Base-by-base conservation (phyloP, 2,113 vertebrate species). In the Bostrychus sinensis region DNA sequence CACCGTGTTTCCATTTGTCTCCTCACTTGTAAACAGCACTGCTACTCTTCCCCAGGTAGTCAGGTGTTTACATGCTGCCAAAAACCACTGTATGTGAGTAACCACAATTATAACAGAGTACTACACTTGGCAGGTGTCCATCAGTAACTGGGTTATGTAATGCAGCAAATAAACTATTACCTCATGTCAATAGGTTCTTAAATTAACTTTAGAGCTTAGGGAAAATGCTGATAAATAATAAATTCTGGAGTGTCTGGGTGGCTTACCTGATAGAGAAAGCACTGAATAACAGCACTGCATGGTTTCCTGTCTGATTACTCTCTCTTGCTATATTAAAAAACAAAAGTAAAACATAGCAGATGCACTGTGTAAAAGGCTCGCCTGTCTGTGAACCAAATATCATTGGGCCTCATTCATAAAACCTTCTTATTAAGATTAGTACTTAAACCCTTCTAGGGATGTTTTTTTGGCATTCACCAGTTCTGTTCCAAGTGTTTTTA, bases 1-100 rank as follows among this genome's bases (percentile, higher is more conserved):
- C 69, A 56, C 30, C 26, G 69, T 68, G 55, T 74, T n/a, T 68
- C 46, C 62, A 69, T 75, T 78, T 78, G 58, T 75, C 57, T 48
- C 42, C 25, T 55, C 43, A 58, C 75, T 75, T 78, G 81, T 75
- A 75, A 81, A 82, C 72, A 62, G 63, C 36, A 54, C 51, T 67
- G 73, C 66, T 30, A 69, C 67, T 65, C 65, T 54, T 75, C 66
- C 73, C 77, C 55, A 66, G 72, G 61, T 78, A 78, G 53, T 58
- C 45, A 32, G 66, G 50, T 74, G 68, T 65, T 72, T 45, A 42
- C 16, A 62, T n/a, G 62, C 70, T 79, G 81, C 77, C 71, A 79
- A 77, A 64, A 75, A 41, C 46, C 39, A 36, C 51, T 38, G 56
- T 19, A 63, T 60, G 56, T 51, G 70, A 58, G 64, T 66, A 57